These are phyloP conservation scores for Trichonephila inaurata DNA, from an alignment of 1,140 invertebrate species.

Conservation along the genomic window DNA sequence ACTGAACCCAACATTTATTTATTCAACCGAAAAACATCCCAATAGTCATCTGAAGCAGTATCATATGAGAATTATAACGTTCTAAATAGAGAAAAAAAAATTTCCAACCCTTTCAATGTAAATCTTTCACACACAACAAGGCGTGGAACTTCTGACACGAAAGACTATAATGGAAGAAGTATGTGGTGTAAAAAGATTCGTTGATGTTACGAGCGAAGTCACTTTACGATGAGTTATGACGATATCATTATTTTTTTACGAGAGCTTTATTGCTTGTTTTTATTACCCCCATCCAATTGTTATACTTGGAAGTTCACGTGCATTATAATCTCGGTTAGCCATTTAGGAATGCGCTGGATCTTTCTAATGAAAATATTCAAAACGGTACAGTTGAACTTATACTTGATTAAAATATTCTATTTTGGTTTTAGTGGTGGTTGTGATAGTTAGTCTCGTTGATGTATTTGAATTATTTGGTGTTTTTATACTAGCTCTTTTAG, in stretches of 20 bases:
- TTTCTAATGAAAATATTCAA: conserved; percentile 59
- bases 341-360: conserved; percentile 45
- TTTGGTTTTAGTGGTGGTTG: background rate
- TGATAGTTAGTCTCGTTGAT: background rate
- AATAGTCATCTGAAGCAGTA: background rate
- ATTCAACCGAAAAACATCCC: too few relatives aligned
- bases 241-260: conserved; percentile 76
- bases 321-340: conserved; percentile 57
- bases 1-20: too few relatives aligned
- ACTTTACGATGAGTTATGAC: conserved; percentile 75
- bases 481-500: too few relatives aligned
- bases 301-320: conserved; percentile 69
- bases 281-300: conserved; percentile 74
- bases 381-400: background rate
- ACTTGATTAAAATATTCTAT: background rate
- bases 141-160: conserved; percentile 59
- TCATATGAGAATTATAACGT: background rate
- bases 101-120: conserved; percentile 14
- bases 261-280: conserved; percentile 76
- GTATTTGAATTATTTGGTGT: too few relatives aligned
- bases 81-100: conserved; percentile 6
- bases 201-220: conserved; percentile 68
- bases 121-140: conserved; percentile 49
- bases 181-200: conserved; percentile 73
- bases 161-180: conserved; percentile 63